These are phyloP conservation scores for Serinus canaria DNA, from an alignment of 2,113 vertebrate genomes.

Conservation along the genomic window DNA sequence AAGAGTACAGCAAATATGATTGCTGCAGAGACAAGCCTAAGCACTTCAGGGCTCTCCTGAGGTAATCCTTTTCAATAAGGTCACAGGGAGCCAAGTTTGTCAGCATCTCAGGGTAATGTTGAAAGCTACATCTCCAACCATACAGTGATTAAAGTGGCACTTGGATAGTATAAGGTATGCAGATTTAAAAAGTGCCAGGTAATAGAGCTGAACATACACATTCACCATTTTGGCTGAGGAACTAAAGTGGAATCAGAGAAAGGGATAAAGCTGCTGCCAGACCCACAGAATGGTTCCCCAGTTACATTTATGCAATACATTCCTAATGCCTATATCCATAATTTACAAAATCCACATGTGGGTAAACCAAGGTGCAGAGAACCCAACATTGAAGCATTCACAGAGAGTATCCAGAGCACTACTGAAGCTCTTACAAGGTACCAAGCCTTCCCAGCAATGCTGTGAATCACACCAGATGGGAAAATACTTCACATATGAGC, in stretches of 20 bases:
- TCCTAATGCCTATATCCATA: rapidly evolving
- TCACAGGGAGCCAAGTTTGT: not conserved
- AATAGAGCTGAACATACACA: not conserved
- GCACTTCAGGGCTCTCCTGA: not conserved
- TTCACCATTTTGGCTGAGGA: not conserved
- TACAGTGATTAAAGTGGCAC: not conserved
- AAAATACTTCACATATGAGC: not conserved
- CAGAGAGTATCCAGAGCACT: not conserved
- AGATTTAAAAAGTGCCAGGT: not conserved
- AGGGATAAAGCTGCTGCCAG: not conserved
- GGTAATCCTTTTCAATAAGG: not conserved
- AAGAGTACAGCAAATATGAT: not conserved
- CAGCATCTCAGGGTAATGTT: not conserved
- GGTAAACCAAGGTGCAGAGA: not conserved
- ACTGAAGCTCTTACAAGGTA: not conserved
- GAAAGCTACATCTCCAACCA: not conserved
- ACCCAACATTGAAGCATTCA: not conserved
- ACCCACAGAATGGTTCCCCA: not conserved
- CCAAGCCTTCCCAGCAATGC: not conserved
- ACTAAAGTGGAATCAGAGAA: not conserved
- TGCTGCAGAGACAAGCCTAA: not conserved
- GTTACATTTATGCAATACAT: not conserved
- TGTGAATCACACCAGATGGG: not conserved
- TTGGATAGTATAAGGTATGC: not conserved
- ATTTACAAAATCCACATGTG: not conserved